These are phyloP conservation scores for Sebastes schlegelii DNA, from an alignment of 2,113 vertebrate species.

Conservation along the genomic window DNA sequence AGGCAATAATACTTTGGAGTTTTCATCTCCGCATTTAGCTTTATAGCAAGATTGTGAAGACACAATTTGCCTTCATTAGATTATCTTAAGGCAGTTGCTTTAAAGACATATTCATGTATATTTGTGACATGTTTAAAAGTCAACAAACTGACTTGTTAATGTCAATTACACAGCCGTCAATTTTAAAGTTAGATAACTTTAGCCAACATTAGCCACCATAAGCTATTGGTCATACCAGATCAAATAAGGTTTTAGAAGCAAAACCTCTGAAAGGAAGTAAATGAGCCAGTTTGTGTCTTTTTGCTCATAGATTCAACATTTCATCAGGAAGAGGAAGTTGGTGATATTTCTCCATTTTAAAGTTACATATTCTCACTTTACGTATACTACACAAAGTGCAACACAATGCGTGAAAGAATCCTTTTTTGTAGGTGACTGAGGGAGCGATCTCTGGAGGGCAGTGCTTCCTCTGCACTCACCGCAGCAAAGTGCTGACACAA, in stretches of 20 bases:
- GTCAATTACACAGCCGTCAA: not conserved
- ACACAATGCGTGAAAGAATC: not conserved
- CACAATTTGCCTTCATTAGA: not conserved
- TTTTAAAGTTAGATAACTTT: not conserved
- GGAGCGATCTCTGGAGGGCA: not conserved
- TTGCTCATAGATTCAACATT: not conserved
- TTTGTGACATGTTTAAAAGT: not conserved
- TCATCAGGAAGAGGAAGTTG: not conserved
- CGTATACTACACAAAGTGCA: not conserved
- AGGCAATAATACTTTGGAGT: not conserved
- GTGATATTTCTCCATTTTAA: not conserved
- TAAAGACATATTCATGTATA: not conserved
- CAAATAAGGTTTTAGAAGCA: not conserved
- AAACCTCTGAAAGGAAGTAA: not conserved
- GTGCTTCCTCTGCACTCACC: conserved; percentile 16
- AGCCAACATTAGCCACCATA: not conserved
- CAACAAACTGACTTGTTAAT: not conserved
- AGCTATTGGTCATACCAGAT: not conserved
- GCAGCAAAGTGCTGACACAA: conserved; percentile 50
- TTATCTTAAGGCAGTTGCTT: not conserved
- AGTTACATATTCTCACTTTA: not conserved
- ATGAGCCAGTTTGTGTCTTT: not conserved
- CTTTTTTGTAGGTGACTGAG: not conserved
- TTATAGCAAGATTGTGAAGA: not conserved
- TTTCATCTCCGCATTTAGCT: not conserved